Evolutionary conservation across 2,888 invertebrate genomes (phyloP).

Genomic region (Horisme vitalbata): DNA sequence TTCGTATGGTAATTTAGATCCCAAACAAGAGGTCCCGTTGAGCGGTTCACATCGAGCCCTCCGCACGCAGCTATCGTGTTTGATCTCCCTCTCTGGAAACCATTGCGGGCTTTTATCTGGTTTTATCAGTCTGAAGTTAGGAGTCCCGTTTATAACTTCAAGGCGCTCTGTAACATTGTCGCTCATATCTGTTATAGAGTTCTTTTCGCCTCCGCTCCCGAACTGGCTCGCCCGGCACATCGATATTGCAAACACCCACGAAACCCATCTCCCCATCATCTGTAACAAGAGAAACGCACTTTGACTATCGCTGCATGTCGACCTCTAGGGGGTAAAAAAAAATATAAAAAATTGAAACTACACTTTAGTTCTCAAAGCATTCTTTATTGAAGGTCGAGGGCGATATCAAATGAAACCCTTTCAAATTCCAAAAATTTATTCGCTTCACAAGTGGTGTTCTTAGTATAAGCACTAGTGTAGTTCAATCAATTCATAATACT

Average conservation of each 20-base stretch:
- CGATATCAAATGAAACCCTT: slow-evolving; percentile 79
- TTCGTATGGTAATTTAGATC: slow-evolving; percentile 89
- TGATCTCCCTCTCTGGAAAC: slow-evolving; percentile 83
- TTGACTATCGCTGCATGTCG: slow-evolving; percentile 46
- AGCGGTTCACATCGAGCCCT: slow-evolving; percentile 87
- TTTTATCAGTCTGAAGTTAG: slow-evolving; percentile 80
- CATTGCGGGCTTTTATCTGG: slow-evolving; percentile 83
- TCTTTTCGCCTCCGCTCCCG: slow-evolving; percentile 63
- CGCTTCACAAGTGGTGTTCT: slow-evolving; percentile 48
- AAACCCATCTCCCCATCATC: slow-evolving; percentile 66
- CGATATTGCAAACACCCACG: slow-evolving; percentile 49
- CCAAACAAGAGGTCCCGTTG: slow-evolving; percentile 87
- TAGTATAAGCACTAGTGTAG: slow-evolving; percentile 37
- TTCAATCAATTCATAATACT: slow-evolving; percentile 28
- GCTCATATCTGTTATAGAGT: slow-evolving; percentile 57
- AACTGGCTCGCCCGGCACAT: slow-evolving; percentile 62
- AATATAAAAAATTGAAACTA: slow-evolving; percentile 72
- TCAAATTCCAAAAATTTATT: slow-evolving; percentile 68
- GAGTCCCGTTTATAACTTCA: slow-evolving; percentile 81
- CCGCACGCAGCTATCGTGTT: slow-evolving; percentile 86
- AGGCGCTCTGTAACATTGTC: slow-evolving; percentile 69
- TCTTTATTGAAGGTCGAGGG: slow-evolving; percentile 75
- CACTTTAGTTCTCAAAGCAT: slow-evolving; percentile 66
- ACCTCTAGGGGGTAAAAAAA: slow-evolving; percentile 39
- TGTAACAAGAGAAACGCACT: slow-evolving; percentile 68